A percentile compares a stretch with the other conserved stretches of the same genome.
These are phyloP conservation scores for Malaclemys terrapin DNA, from an alignment of 2,113 vertebrate genomes.

Conservation along the genomic window DNA sequence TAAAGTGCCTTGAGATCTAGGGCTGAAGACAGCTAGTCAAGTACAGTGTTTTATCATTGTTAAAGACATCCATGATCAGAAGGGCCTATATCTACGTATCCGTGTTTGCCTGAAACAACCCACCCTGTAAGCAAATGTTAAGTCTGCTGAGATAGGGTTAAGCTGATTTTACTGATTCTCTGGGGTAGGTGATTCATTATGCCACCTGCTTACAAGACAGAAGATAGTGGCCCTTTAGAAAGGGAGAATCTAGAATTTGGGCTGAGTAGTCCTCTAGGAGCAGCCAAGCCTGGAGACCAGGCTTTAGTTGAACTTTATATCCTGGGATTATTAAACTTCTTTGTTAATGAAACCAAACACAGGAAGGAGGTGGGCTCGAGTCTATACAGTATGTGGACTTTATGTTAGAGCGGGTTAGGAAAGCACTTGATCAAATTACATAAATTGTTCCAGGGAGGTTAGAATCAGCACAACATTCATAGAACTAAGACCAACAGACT, in stretches of 20 bases:
- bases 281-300: slow-evolving; percentile 10
- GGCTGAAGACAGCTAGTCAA: neutral
- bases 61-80: neutral
- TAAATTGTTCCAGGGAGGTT: slow-evolving; percentile 50
- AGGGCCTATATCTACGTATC: neutral
- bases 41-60: neutral
- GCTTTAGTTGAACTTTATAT: slow-evolving; percentile 41
- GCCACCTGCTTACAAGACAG: too few species aligned
- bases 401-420: slow-evolving; percentile 24
- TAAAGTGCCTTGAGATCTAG: neutral
- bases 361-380: slow-evolving; percentile 31
- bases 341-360: slow-evolving; percentile 53
- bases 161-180: neutral
- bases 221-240: neutral
- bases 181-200: neutral
- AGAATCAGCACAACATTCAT: slow-evolving; percentile 58
- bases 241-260: neutral
- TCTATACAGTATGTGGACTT: slow-evolving; percentile 53
- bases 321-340: slow-evolving; percentile 17
- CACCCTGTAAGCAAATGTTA: neutral
- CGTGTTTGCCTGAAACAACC: neutral
- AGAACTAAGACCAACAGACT: slow-evolving; percentile 28
- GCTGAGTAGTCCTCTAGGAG: slow-evolving; percentile 5
- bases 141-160: neutral
- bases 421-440: slow-evolving; percentile 45